Percentiles rank a stretch among this genome's conserved stretches.
Conservation (phyloP, 2,113 vertebrate species). For the Carollia perspicillata region DNA sequence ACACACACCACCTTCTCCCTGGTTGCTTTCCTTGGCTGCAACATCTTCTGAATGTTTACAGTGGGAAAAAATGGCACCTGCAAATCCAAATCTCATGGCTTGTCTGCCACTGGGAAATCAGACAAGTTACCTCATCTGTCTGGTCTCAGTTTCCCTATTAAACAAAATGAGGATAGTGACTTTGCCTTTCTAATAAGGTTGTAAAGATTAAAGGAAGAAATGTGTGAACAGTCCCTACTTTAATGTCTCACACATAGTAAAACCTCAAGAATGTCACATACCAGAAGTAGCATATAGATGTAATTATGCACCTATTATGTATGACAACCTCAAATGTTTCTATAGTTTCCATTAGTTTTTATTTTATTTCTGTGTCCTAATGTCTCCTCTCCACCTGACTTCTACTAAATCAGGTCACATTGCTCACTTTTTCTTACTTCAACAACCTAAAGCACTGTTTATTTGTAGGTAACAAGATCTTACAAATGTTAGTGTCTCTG, state of each 20-base stretch:
- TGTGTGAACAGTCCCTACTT: not conserved
- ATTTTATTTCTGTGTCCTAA: not conserved
- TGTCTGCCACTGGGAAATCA: not conserved
- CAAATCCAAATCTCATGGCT: not conserved
- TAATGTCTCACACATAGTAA: not conserved
- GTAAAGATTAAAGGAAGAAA: not conserved
- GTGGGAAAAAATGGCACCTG: not conserved
- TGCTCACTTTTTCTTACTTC: not conserved
- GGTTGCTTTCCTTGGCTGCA: not conserved
- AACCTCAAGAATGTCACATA: not conserved
- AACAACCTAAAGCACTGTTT: not conserved
- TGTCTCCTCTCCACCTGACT: not conserved
- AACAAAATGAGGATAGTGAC: not conserved
- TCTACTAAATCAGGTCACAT: not conserved
- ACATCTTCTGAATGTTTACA: not conserved
- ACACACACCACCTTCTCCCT: not conserved
- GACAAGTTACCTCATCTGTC: not conserved
- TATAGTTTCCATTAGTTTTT: not conserved
- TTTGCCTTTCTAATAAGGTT: not conserved
- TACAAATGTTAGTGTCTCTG: not conserved
- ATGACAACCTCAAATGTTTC: not conserved
- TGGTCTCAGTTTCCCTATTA: not conserved
- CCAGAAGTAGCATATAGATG: not conserved
- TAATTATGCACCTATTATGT: not conserved
- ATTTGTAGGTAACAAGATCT: not conserved